Evolutionary conservation across 1,140 invertebrate species (phyloP).

Genomic region (Mesaphorura yosii): DNA sequence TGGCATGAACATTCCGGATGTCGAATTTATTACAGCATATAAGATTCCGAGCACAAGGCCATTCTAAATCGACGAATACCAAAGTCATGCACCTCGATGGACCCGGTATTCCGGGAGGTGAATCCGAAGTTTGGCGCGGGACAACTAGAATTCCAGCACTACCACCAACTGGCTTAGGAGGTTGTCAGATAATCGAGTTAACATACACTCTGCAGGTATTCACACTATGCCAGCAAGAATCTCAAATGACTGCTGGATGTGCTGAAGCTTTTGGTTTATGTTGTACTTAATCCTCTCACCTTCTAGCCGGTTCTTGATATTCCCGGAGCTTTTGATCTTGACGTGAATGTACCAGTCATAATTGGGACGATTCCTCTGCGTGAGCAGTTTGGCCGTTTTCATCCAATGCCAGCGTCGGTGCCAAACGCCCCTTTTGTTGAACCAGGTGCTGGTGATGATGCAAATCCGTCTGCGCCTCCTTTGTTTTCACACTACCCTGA

Average conservation of each 20-base stretch:
- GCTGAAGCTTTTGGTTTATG: not conserved
- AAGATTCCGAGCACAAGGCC: not conserved
- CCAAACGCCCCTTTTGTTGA: no score
- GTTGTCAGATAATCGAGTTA: constrained; percentile 2
- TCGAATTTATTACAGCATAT: not conserved
- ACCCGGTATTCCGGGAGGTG: not conserved
- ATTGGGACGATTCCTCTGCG: constrained; percentile 9
- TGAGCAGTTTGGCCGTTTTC: not conserved
- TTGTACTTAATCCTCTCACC: not conserved
- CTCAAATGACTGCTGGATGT: not conserved
- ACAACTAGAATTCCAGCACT: not conserved
- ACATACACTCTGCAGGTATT: constrained; percentile 1
- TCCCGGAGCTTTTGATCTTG: not conserved
- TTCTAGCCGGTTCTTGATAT: not conserved
- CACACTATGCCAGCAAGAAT: not conserved
- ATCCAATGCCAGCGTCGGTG: no score
- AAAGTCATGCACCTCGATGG: not conserved
- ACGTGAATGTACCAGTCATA: not conserved
- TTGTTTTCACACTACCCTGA: not conserved
- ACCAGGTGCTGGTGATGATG: not conserved
- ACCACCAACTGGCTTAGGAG: constrained; percentile 4
- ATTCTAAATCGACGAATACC: not conserved
- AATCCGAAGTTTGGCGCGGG: not conserved
- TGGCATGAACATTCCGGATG: not conserved
- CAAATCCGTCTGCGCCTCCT: not conserved